A percentile compares a stretch with the other conserved stretches of the same genome.
phyloP scores from a whole-genome alignment of 2,797 vertebrate species.

The Enteromius afrohamiltoni region DNA sequence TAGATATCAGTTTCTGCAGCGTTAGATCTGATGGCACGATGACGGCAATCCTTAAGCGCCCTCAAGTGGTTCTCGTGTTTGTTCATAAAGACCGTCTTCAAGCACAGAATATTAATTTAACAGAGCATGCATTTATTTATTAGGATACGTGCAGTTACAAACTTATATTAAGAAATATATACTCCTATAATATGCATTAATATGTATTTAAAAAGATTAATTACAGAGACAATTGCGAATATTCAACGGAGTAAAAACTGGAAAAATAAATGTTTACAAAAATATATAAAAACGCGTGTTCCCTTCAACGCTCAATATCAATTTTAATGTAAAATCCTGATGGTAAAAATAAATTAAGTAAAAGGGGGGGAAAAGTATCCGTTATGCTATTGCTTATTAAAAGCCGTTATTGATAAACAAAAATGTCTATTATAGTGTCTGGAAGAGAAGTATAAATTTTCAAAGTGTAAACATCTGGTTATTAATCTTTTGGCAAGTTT shows the following conservation, averaged over 20 bases:
- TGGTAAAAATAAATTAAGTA: background rate
- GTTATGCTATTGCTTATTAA: background rate
- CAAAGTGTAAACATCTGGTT: background rate
- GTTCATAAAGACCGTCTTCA: background rate
- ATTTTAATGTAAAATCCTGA: background rate
- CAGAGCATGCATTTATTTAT: background rate
- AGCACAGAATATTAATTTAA: background rate
- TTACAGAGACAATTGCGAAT: background rate
- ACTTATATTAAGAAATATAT: background rate
- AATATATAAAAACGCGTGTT: background rate
- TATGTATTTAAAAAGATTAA: background rate
- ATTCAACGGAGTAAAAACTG: background rate
- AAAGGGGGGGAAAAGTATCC: background rate
- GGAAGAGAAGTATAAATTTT: background rate
- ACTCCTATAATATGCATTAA: background rate
- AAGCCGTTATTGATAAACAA: background rate
- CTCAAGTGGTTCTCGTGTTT: conserved; percentile 12
- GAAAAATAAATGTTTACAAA: background rate
- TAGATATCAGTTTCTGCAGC: conserved; percentile 11
- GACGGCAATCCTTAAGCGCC: conserved; percentile 19
- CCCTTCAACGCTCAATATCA: background rate
- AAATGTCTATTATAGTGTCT: background rate
- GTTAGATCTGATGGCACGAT: background rate
- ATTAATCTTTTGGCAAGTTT: background rate
- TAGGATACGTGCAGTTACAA: background rate